phyloP scores from a whole-genome alignment of 2,113 vertebrate genomes.

The Piprites chloris region DNA sequence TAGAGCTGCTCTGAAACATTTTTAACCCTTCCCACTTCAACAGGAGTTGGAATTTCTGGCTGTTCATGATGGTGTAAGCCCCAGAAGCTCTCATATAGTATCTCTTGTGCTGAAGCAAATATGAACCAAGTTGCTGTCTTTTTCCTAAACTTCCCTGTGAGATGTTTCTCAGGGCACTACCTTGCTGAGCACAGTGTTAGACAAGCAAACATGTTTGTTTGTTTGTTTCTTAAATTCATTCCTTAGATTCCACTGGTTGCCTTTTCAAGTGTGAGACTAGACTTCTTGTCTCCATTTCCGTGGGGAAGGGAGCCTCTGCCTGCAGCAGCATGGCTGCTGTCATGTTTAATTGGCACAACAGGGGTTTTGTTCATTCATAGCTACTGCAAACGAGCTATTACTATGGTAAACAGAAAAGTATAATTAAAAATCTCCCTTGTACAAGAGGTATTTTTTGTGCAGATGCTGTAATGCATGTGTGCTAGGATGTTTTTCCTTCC shows the following conservation, averaged over 20 bases:
- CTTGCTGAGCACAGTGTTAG: background rate
- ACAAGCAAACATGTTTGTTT: background rate
- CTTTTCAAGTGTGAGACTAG: conserved; percentile 19
- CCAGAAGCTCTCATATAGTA: background rate
- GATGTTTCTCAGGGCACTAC: background rate
- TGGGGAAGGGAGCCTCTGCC: background rate
- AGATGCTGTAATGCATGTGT: background rate
- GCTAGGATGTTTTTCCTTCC: conserved; percentile 14
- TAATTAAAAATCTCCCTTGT: background rate
- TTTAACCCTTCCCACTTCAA: background rate
- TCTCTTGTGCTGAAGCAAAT: background rate
- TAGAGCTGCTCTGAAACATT: background rate
- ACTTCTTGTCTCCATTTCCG: conserved; percentile 9
- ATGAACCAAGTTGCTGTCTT: background rate
- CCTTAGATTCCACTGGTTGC: background rate
- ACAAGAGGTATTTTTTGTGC: background rate
- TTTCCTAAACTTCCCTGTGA: background rate
- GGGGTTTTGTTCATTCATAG: background rate
- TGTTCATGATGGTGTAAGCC: background rate
- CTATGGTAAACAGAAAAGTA: background rate
- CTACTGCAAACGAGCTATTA: background rate
- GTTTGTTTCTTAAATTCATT: background rate
- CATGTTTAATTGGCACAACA: conserved; percentile 1
- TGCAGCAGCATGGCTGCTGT: background rate
- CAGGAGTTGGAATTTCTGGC: background rate